phyloP scores from a whole-genome alignment of 2,888 invertebrate species.

The Netelia melanura region DNA sequence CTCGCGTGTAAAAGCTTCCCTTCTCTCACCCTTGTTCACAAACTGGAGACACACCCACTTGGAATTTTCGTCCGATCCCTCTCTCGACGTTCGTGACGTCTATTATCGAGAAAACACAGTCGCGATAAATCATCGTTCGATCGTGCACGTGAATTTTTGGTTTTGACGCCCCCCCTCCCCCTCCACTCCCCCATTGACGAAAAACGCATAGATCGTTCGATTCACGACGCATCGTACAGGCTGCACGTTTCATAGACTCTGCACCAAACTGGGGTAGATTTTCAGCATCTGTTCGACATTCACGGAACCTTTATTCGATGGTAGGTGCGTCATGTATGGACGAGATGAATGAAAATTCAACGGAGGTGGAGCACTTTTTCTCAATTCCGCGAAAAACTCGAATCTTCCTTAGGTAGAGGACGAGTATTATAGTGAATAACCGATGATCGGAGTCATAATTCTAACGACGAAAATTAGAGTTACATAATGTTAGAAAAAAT shows the following conservation, averaged over 20 bases:
- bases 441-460: background rate
- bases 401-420: background rate
- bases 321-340: conserved; percentile 43
- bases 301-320: conserved; percentile 51
- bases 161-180: background rate
- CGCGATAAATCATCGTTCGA: conserved; percentile 76
- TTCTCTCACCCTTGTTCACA: background rate
- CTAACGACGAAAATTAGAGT: background rate
- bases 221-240: conserved; percentile 68
- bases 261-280: conserved; percentile 69
- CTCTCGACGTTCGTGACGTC: conserved; percentile 45
- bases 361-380: conserved; percentile 68
- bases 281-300: conserved; percentile 74
- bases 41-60: conserved; percentile 67
- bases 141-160: conserved; percentile 30
- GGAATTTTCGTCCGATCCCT: conserved; percentile 53
- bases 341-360: conserved; percentile 64
- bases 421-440: background rate
- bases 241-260: conserved; percentile 55
- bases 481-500: background rate
- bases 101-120: conserved; percentile 70
- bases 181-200: conserved; percentile 49
- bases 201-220: conserved; percentile 65
- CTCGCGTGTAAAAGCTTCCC: conserved; percentile 8
- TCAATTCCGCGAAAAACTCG: conserved; percentile 7